phyloP scores from a whole-genome alignment of 2,113 vertebrate genomes.

The Stegastes partitus region DNA sequence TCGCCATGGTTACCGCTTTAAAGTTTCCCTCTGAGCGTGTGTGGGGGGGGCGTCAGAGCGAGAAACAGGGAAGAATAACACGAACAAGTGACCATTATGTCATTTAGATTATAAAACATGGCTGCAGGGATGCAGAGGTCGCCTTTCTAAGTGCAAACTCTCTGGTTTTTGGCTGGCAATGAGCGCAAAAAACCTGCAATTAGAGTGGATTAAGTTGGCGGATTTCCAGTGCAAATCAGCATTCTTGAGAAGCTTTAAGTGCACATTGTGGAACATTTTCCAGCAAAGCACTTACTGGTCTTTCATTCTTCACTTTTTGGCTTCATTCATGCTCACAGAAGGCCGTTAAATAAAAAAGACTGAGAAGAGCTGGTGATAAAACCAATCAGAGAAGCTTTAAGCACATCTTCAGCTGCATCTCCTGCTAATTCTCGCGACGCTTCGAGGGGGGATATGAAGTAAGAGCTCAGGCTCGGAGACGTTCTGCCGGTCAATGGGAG shows the following conservation, averaged over 20 bases:
- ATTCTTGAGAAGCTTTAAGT: background rate
- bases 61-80: conserved; percentile 20
- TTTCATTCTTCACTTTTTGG: background rate
- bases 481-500: conserved; percentile 52
- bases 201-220: too few species aligned
- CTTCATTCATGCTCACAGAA: conserved; percentile 12
- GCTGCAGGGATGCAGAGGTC: background rate
- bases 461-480: conserved; percentile 34
- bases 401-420: conserved; percentile 5
- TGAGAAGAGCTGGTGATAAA: background rate
- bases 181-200: background rate
- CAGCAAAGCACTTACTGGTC: background rate
- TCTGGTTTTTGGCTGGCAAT: background rate
- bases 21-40: conserved; percentile 38
- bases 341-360: background rate
- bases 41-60: conserved; percentile 37
- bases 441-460: conserved; percentile 11
- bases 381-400: conserved; percentile 26
- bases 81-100: conserved; percentile 17
- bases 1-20: conserved; percentile 73
- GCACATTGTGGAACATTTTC: background rate
- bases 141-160: background rate
- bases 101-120: conserved; percentile 4
- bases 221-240: too few species aligned
- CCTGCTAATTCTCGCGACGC: conserved; percentile 47